These are phyloP conservation scores for Ahaetulla prasina DNA, from an alignment of 2,113 vertebrate species.

Conservation along the genomic window DNA sequence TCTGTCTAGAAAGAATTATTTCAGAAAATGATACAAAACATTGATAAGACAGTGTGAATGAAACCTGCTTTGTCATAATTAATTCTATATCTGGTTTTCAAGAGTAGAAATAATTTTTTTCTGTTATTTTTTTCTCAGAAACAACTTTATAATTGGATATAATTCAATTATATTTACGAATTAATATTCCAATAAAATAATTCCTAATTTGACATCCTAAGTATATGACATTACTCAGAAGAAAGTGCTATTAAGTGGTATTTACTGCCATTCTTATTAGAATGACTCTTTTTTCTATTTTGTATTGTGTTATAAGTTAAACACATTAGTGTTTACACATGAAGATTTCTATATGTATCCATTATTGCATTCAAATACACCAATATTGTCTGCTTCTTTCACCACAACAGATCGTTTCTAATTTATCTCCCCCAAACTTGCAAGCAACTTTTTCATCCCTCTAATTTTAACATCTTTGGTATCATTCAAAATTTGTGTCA, in stretches of 20 bases:
- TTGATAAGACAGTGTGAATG: not conserved
- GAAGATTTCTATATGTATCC: conserved; percentile 23
- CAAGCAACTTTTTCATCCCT: not conserved
- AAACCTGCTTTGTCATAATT: conserved; percentile 7
- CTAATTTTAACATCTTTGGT: not conserved
- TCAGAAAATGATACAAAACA: conserved; percentile 37
- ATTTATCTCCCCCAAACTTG: not conserved
- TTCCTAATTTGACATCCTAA: conserved; percentile 49
- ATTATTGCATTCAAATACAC: not conserved
- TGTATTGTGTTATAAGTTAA: conserved; percentile 8
- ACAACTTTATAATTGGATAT: conserved; percentile 42
- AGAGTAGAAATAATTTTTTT: conserved; percentile 24
- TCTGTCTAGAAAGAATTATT: not conserved
- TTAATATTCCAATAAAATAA: conserved; percentile 38
- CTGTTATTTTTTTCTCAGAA: conserved; percentile 28
- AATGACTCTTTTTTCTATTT: conserved; percentile 47
- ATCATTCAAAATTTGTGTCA: not conserved
- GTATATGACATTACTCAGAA: not conserved
- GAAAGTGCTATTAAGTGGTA: not conserved
- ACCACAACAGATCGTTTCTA: not conserved
- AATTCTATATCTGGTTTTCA: conserved; percentile 2
- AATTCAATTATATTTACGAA: not conserved
- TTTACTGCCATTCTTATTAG: conserved; percentile 2
- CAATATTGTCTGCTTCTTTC: not conserved
- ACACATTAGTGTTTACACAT: not conserved